These are phyloP conservation scores for Amphibalanus amphitrite DNA, from an alignment of 1,140 invertebrate genomes.

Conservation along the genomic window DNA sequence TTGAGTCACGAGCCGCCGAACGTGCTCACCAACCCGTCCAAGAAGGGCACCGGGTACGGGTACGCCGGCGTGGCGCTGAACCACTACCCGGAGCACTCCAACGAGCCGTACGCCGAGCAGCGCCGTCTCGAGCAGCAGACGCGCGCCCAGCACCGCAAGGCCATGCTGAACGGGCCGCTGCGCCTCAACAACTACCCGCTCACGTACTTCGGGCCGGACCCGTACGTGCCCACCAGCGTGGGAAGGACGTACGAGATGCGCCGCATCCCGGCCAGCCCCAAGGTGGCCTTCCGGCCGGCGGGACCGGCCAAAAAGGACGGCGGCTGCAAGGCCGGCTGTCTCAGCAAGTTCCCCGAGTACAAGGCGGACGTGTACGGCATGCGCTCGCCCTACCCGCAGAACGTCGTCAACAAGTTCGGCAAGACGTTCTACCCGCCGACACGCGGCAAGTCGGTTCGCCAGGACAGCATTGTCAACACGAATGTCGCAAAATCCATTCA, in stretches of 20 bases:
- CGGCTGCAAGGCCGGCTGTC: background rate
- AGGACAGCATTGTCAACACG: background rate
- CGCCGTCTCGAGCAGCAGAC: background rate
- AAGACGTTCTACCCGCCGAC: background rate
- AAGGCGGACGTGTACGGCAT: background rate
- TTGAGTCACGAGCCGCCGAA: background rate
- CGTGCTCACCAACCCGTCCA: background rate
- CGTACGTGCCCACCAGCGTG: background rate
- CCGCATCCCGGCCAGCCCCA: background rate
- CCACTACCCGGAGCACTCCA: background rate
- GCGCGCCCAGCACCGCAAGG: background rate
- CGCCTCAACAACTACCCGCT: background rate
- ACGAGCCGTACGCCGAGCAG: background rate
- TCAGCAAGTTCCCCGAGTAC: slow-evolving; percentile 1
- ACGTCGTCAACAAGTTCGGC: background rate
- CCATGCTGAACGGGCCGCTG: background rate
- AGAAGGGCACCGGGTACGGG: background rate
- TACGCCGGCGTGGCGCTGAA: background rate
- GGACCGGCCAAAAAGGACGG: background rate
- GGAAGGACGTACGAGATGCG: background rate
- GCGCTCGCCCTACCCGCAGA: background rate
- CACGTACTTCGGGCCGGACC: background rate
- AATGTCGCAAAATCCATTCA: background rate
- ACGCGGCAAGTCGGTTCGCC: background rate
- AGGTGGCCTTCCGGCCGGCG: background rate